Conservation (phyloP, 2,888 invertebrate genomes). For the Cyaniris semiargus region DNA sequence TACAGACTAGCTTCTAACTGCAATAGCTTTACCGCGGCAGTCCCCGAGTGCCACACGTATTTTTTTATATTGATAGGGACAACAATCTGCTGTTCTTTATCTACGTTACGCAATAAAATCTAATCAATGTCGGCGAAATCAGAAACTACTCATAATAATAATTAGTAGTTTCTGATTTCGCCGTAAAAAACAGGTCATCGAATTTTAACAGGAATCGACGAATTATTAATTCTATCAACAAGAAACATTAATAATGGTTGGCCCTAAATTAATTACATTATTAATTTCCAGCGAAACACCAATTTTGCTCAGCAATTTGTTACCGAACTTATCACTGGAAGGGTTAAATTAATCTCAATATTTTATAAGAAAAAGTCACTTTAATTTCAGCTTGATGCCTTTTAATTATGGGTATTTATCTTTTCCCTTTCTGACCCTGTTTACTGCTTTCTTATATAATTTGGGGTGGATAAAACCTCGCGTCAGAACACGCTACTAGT, state of each 20-base stretch:
- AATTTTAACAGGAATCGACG: constrained; percentile 26
- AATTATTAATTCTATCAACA: constrained; percentile 39
- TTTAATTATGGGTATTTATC: not conserved
- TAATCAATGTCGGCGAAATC: not conserved
- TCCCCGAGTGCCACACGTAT: too few species aligned
- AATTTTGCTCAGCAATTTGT: constrained; percentile 50
- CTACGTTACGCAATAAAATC: not conserved
- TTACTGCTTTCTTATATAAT: not conserved
- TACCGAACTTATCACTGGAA: constrained; percentile 39
- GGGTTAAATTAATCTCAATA: constrained; percentile 6
- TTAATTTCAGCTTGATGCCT: constrained; percentile 7
- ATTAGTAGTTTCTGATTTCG: too few species aligned
- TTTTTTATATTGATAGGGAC: too few species aligned
- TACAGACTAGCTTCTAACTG: too few species aligned
- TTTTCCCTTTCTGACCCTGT: not conserved
- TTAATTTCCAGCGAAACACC: constrained; percentile 56
- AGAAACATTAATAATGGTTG: constrained; percentile 42
- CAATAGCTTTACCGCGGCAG: too few species aligned
- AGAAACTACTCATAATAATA: not conserved
- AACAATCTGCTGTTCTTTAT: not conserved
- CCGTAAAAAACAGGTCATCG: not conserved
- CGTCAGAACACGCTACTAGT: too few species aligned
- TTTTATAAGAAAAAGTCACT: constrained; percentile 7
- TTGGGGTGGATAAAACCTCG: too few species aligned
- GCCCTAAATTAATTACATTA: constrained; percentile 56